Base-by-base conservation (phyloP, 30 jellyfish, hydroid and myxozoan genomes). In the Morbakka virulenta region DNA sequence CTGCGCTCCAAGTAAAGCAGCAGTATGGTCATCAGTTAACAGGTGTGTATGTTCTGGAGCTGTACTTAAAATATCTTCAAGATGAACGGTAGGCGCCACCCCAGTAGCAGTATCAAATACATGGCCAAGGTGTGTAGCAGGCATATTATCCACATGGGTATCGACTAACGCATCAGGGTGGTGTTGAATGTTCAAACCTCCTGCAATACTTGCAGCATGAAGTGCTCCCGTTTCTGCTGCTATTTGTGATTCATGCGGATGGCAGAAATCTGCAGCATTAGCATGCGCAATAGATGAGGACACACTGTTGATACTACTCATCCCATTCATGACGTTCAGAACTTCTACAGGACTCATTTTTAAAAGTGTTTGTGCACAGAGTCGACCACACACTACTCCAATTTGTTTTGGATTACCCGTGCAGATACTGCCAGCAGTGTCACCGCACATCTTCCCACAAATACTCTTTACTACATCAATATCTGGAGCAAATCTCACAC, bases 381-480 rank as follows among this genome's bases (percentile, higher is more conserved):
- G 48, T 27, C 91, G 50, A 13, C 97, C 97, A 34, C 97, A 89
- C 2, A 82, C 95, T 28, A 32, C 52, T 20, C 97, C 97, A 24
- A 84, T 31, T 61, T 82, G 64, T 52, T 72, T 52, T 13, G 97
- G 89, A 50, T 89, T 86, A 2, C 87, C 95, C 23, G 64, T 66
- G 13, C 76, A 89, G 11, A 89, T 29, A 0, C 70, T 69, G 52
- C 61, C 22, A 0, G 88, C 97, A 2, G 94, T 74, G 26, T 81
- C 91, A 6, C 94, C 86, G 25, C 97, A 89, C 32, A 82, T 69
- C 33, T 82, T 69, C 12, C 97, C 97, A 48, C 97, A 89, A 0
- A 89, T 74, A 23, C 72, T 72, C 51, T 77, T 68, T 17, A 89
- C 93, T 81, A 81, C 72, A 25, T 71, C 85, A 85, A 89, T 89